Percentiles rank a stretch among this genome's conserved stretches.
Conservation (phyloP, 2,888 invertebrate genomes). For the Eilema depressum region DNA sequence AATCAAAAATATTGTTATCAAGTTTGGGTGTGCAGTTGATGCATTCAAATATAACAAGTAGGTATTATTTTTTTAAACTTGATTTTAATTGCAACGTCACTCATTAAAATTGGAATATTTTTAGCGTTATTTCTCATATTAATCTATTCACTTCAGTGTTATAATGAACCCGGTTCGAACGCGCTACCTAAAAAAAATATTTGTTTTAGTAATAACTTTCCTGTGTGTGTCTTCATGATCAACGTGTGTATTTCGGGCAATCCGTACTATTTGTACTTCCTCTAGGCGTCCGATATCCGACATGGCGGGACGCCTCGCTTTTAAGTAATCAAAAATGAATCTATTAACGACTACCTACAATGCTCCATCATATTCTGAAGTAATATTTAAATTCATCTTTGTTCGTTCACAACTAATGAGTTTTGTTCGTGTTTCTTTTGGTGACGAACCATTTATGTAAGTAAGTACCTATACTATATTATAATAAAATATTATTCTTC, state of each 20-base stretch:
- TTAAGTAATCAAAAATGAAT: slow-evolving; percentile 4
- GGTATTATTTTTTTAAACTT: no score
- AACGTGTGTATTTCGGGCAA: no score
- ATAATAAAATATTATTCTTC: not conserved
- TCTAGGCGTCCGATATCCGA: not conserved
- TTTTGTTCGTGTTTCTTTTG: slow-evolving; percentile 1
- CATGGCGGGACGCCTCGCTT: not conserved
- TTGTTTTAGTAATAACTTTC: not conserved
- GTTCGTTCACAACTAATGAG: not conserved
- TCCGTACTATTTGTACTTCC: not conserved
- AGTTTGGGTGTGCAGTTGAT: no score
- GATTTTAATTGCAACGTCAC: no score
- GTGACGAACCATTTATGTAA: not conserved
- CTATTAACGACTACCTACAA: not conserved
- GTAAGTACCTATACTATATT: not conserved
- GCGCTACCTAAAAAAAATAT: no score
- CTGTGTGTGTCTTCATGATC: not conserved
- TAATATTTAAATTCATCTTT: not conserved
- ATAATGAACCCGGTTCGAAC: no score
- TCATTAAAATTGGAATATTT: no score
- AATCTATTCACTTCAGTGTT: no score
- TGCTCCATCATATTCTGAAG: not conserved
- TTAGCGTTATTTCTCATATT: no score
- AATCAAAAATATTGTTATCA: no score
- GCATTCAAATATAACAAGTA: no score